Percentiles rank a stretch among this genome's conserved stretches.
These are phyloP conservation scores for Tanytarsus gracilentus DNA, from an alignment of 2,888 invertebrate species.

Conservation along the genomic window DNA sequence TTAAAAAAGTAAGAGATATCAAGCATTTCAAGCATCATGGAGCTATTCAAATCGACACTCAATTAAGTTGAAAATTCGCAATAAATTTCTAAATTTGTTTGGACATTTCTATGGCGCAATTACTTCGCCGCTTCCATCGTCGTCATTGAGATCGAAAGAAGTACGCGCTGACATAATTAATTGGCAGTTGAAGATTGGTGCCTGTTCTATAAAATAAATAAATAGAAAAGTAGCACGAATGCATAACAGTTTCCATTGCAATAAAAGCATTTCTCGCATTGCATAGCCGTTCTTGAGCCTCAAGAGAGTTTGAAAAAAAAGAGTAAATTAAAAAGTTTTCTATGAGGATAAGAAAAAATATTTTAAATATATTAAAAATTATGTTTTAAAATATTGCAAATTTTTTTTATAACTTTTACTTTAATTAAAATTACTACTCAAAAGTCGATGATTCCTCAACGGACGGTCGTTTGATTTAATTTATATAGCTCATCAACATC, in stretches of 20 bases:
- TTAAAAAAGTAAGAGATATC: background rate
- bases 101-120: conserved; percentile 1
- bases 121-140: no score
- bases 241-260: conserved; percentile 6
- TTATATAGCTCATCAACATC: background rate
- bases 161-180: background rate
- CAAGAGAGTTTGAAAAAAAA: no score
- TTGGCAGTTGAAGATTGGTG: background rate
- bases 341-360: no score
- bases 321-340: no score
- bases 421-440: conserved; percentile 1
- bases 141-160: no score
- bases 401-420: no score
- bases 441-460: background rate
- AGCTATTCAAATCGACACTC: background rate
- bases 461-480: conserved; percentile 1
- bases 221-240: background rate
- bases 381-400: no score
- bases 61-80: conserved; percentile 4
- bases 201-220: background rate
- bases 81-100: background rate
- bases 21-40: background rate
- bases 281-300: background rate
- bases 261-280: conserved; percentile 5
- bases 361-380: no score